These are phyloP conservation scores for Sitophilus oryzae DNA, from an alignment of 1,140 invertebrate species.

Conservation along the genomic window DNA sequence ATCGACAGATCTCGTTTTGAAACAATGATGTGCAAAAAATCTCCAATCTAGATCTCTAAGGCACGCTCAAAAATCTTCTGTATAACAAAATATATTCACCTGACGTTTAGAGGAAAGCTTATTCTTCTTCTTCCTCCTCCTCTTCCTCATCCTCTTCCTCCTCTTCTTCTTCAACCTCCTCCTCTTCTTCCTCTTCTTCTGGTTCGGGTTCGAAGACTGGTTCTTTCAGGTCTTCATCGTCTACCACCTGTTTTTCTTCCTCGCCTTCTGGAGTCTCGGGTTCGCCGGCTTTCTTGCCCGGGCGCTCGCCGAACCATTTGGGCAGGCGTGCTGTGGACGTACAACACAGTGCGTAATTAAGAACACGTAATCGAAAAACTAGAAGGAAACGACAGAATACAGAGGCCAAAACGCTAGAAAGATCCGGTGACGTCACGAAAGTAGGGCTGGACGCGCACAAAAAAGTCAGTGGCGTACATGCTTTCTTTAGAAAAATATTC, in stretches of 20 bases:
- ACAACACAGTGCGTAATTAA: slow-evolving; percentile 26
- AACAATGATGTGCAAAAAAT: too few species aligned
- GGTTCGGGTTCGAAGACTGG: slow-evolving; percentile 63
- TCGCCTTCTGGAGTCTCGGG: slow-evolving; percentile 76
- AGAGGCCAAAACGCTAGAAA: too few species aligned
- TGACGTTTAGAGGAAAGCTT: too few species aligned
- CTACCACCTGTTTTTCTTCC: slow-evolving; percentile 70
- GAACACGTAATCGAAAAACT: slow-evolving; percentile 16
- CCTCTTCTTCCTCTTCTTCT: slow-evolving; percentile 66
- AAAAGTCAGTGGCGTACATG: too few species aligned
- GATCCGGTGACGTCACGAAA: too few species aligned
- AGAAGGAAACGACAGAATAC: neutral
- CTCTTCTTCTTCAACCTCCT: slow-evolving; percentile 57
- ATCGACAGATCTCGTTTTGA: too few species aligned
- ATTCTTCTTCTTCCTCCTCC: slow-evolving; percentile 61
- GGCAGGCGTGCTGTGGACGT: slow-evolving; percentile 68
- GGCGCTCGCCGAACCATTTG: slow-evolving; percentile 90
- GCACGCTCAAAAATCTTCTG: too few species aligned
- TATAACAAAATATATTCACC: too few species aligned
- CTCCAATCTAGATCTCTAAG: too few species aligned
- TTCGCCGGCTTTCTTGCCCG: slow-evolving; percentile 82
- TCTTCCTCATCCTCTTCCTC: slow-evolving; percentile 60
- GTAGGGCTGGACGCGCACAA: too few species aligned
- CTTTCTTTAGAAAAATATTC: too few species aligned
- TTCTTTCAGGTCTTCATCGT: slow-evolving; percentile 61